These are phyloP conservation scores for Okapia johnstoni DNA, from an alignment of 2,113 vertebrate genomes.

Conservation along the genomic window DNA sequence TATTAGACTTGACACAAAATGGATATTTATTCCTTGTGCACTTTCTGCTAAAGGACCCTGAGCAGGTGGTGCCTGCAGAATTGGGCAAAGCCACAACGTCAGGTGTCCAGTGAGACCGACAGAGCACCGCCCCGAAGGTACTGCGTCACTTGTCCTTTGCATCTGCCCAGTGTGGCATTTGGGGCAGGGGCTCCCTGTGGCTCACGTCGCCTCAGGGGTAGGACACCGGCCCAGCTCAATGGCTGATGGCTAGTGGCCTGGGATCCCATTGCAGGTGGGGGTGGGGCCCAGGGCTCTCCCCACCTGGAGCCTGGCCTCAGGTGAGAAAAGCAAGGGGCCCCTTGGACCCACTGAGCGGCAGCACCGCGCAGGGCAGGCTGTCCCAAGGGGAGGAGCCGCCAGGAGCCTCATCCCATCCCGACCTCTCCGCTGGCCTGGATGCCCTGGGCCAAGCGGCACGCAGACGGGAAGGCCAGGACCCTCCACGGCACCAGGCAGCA, in stretches of 20 bases:
- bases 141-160: fast-evolving
- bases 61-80: not conserved
- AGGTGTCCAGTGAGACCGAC: fast-evolving
- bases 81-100: fast-evolving
- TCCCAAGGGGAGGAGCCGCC: no score
- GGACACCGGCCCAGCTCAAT: not conserved
- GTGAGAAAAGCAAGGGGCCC: no score
- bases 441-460: not conserved
- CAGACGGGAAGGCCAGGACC: fast-evolving
- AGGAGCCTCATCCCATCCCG: not conserved
- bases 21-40: fast-evolving
- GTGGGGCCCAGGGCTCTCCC: not conserved
- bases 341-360: not conserved
- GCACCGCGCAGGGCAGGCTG: fast-evolving
- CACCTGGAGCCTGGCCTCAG: not conserved
- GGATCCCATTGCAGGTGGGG: fast-evolving
- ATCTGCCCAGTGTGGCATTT: not conserved
- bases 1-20: not conserved
- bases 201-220: not conserved
- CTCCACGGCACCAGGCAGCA: not conserved
- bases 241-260: not conserved
- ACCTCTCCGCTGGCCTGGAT: fast-evolving
- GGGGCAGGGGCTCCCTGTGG: not conserved
- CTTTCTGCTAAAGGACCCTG: not conserved
- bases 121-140: fast-evolving